Evolutionary conservation across 2,888 invertebrate genomes (phyloP), one percentile per base, ranked within the genome.

Genomic region (Pseudanteris insignis): DNA sequence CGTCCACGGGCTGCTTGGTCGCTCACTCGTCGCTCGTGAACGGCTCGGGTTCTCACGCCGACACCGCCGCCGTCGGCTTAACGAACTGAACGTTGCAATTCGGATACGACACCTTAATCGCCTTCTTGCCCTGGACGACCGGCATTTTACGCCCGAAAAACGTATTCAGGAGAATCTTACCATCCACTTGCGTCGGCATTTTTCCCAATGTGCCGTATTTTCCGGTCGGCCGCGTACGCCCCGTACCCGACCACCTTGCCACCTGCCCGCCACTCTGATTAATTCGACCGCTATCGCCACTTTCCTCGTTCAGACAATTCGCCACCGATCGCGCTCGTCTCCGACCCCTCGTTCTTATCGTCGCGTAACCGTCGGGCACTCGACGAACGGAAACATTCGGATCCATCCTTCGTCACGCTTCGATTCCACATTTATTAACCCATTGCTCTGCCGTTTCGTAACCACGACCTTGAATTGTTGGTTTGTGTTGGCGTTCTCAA

Each of bases 281-380:
- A 4, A 74, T 43, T 1, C 69, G 65, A 28, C 15, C 24, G 0
- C 2, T 32, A 11, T 26, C 34, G 0, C 13, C 10, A 6, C 73
- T 47, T 38, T 76, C 76, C 37, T 77, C 74, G 1, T 76, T 76
- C 48, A 76, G 76, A 5, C 75, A 75, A 47, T 74, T 66, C 55
- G 76, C 77, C n/a, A 77, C 65, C 5, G 75, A 72, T 11, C 75
- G 69, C 0, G 76, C 74, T 36, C 77, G 64, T 48, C 61, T 72
- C 2, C 83, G 82, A 13, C 81, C 83, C 14, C 83, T 86, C 8
- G 89, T 85, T 55, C 91, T 84, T 68, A 93, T 90, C n/a, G 92
- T 93, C 41, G 92, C 92, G 81, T 91, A 93, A 48, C 92, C 92
- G 80, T 93, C 92, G 80, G 91, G 89, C 41, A 92, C 87, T 54